Conservation (phyloP, 2,888 invertebrate genomes). For the Synergus gifuensis region DNA sequence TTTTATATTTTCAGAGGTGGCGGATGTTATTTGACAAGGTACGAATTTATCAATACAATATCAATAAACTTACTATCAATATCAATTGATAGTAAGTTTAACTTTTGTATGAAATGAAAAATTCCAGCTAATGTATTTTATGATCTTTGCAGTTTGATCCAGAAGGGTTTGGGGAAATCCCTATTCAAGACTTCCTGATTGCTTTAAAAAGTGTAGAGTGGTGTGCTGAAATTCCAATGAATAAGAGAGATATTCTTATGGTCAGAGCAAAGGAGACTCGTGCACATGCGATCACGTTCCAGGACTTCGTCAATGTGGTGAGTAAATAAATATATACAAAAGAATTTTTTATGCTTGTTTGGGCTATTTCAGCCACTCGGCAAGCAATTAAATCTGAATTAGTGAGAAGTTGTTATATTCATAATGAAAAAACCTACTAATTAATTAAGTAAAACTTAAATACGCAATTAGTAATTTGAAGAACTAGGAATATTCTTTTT, state of each 20-base stretch:
- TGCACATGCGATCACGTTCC: conserved; percentile 90
- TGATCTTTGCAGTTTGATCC: conserved; percentile 86
- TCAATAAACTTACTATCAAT: no score
- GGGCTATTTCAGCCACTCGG: no score
- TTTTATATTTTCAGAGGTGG: conserved; percentile 87
- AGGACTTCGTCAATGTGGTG: conserved; percentile 96
- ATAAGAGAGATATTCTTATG: conserved; percentile 84
- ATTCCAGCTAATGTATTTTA: background rate
- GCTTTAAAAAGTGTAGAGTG: conserved; percentile 89
- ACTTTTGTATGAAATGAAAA: no score
- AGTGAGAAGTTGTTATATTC: background rate
- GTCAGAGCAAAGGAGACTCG: conserved; percentile 69
- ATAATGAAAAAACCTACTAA: background rate
- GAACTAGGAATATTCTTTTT: background rate
- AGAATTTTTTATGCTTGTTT: background rate
- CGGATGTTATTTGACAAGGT: conserved; percentile 92
- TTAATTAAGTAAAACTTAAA: no score
- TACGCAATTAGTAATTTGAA: background rate
- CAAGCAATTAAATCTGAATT: no score
- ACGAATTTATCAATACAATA: conserved; percentile 54
- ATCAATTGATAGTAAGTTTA: background rate
- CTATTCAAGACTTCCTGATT: conserved; percentile 89
- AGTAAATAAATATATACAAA: conserved; percentile 78
- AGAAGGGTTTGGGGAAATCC: conserved; percentile 95
- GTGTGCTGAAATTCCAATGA: conserved; percentile 85